Base-by-base conservation (phyloP, 2,888 invertebrate genomes). In the Drosophila nigricruria region DNA sequence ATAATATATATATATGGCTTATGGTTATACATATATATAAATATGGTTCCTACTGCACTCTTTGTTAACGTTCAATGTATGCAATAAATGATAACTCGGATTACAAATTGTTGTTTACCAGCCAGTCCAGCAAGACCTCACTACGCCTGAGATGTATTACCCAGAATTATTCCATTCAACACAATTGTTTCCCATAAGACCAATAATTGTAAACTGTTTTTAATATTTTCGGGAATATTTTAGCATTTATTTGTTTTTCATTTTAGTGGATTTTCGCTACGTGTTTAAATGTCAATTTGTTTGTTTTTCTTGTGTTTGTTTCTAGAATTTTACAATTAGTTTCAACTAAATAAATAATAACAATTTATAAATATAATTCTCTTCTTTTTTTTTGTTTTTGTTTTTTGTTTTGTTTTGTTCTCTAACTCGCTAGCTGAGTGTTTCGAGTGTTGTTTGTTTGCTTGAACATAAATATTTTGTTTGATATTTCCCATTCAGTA, bases 281-380 rank as follows among this genome's bases (percentile, higher is more conserved):
- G 73, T 73, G 70, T 87, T 74, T 77, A 70, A 65, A 70, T 86
- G 60, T 81, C 75, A 82, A 77, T 73, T 81, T 43, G 40, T 61
- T 79, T 73, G 40, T 61, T 79, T 73, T 70, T 52, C 16, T 70
- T 63, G 53, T 75, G 54, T 81, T 73, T 79, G 70, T 83, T 87
- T 89, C 81, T 89, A 88, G 77, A 90, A 72, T 79, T 89, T 89
- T 90, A 91, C 89, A 87, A 87, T 90, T 90, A 90, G 88, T 91
- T 89, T 89, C 77, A 91, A 88, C 91, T 89, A 90, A 91, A 90
- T 89, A 91, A 90, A 91, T 90, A 91, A 91, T 91, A 90, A 90
- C 91, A 91, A 90, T 90, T 90, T 82, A 84, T 90, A 89, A 85
- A 91, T 89, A 91, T 90, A 91, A 90, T 87, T 77, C 76, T 77